phyloP scores from a whole-genome alignment of 2,888 invertebrate species.

The Lithophane semibrunnea region DNA sequence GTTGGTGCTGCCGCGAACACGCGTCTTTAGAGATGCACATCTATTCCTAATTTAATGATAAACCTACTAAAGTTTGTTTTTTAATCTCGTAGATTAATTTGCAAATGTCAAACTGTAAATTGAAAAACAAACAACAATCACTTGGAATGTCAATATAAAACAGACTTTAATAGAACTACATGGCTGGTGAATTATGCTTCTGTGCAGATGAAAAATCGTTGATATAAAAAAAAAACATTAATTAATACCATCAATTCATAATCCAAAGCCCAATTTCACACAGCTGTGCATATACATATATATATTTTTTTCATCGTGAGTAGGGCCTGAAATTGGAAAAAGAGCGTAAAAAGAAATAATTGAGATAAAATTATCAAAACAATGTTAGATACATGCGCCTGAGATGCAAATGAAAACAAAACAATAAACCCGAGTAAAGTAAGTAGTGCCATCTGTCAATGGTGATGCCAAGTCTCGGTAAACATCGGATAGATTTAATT shows the following conservation, averaged over 20 bases:
- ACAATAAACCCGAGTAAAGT: conserved; percentile 63
- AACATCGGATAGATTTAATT: conserved; percentile 65
- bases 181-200: background rate
- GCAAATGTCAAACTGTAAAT: too few relatives aligned
- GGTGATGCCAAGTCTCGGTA: conserved; percentile 61
- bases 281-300: background rate
- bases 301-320: background rate
- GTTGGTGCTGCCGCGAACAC: too few relatives aligned
- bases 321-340: background rate
- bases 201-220: background rate
- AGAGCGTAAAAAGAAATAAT: background rate
- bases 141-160: too few relatives aligned
- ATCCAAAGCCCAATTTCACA: background rate
- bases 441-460: conserved; percentile 68
- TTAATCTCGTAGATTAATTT: too few relatives aligned
- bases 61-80: too few relatives aligned
- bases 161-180: background rate
- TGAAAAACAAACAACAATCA: too few relatives aligned
- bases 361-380: conserved; percentile 20
- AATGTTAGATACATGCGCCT: conserved; percentile 35
- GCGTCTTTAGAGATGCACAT: too few relatives aligned
- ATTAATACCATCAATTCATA: background rate
- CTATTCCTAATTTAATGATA: too few relatives aligned
- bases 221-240: background rate
- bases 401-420: conserved; percentile 56